Evolutionary conservation across 1,140 invertebrate genomes (phyloP).

Genomic region (Trichonephila inaurata): DNA sequence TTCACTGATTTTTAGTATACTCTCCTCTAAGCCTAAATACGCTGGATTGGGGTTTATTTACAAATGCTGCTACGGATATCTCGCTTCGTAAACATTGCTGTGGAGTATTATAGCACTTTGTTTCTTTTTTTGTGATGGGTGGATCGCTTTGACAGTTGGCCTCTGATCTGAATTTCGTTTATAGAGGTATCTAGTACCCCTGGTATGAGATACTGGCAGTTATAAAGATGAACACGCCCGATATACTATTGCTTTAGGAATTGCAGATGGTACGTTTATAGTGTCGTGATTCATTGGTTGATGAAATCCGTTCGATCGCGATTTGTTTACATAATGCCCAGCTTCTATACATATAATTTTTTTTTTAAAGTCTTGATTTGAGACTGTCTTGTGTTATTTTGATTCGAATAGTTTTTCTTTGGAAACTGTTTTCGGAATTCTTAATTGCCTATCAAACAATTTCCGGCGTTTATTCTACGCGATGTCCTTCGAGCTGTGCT

Average conservation of each 20-base stretch:
- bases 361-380: background rate
- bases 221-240: conserved; percentile 48
- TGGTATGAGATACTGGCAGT: conserved; percentile 16
- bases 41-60: conserved; percentile 53
- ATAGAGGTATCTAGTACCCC: background rate
- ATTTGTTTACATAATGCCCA: background rate
- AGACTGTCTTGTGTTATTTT: background rate
- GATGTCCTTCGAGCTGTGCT: background rate
- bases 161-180: background rate
- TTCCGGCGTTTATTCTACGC: conserved; percentile 18
- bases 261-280: conserved; percentile 20
- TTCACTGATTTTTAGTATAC: conserved; percentile 23
- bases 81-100: conserved; percentile 36
- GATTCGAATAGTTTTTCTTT: background rate
- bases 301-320: background rate
- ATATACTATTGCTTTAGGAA: conserved; percentile 34
- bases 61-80: conserved; percentile 42
- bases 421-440: background rate
- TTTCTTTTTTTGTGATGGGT: background rate
- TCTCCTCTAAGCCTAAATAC: conserved; percentile 56
- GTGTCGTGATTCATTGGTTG: conserved; percentile 1
- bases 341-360: background rate
- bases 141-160: conserved; percentile 1
- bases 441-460: conserved; percentile 35
- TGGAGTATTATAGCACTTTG: background rate